Evolutionary conservation across 1,140 invertebrate genomes (phyloP).

Genomic region (Apis florea): DNA sequence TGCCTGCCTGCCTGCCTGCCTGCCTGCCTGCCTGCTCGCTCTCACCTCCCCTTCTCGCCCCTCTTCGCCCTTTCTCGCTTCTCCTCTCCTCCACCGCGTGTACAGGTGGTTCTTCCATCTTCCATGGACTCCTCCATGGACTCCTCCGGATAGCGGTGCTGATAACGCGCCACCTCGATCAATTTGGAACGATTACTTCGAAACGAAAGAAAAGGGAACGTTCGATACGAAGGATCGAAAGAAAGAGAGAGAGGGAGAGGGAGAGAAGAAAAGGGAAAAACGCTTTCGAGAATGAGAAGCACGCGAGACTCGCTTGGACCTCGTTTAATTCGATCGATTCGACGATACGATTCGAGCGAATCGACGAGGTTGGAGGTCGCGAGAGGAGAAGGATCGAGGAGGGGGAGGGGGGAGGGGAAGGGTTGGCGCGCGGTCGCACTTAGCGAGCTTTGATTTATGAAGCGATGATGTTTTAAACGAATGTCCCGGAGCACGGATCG

Average conservation of each 20-base stretch:
- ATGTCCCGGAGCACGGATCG: conserved; percentile 58
- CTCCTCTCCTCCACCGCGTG: neutral
- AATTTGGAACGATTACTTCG: no score
- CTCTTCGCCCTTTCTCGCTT: conserved; percentile 10
- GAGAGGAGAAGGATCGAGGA: neutral
- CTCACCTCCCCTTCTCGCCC: neutral
- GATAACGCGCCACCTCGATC: neutral
- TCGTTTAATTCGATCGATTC: neutral
- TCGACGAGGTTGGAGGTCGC: no score
- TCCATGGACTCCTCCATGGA: neutral
- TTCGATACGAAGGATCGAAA: no score
- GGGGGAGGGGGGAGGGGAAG: neutral
- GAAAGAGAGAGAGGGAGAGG: neutral
- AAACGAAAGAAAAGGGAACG: no score
- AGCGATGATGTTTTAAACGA: conserved; percentile 62
- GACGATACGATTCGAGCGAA: neutral
- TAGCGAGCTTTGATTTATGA: conserved; percentile 59
- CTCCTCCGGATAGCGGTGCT: neutral
- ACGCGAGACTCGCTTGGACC: no score
- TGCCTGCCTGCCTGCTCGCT: neutral
- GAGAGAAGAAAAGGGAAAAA: no score
- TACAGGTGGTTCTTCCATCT: conserved; percentile 41
- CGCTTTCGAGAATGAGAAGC: neutral
- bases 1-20: neutral
- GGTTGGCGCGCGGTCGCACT: conserved; percentile 35